phyloP scores from a whole-genome alignment of 2,797 vertebrate species.

The Austrolebias charrua region DNA sequence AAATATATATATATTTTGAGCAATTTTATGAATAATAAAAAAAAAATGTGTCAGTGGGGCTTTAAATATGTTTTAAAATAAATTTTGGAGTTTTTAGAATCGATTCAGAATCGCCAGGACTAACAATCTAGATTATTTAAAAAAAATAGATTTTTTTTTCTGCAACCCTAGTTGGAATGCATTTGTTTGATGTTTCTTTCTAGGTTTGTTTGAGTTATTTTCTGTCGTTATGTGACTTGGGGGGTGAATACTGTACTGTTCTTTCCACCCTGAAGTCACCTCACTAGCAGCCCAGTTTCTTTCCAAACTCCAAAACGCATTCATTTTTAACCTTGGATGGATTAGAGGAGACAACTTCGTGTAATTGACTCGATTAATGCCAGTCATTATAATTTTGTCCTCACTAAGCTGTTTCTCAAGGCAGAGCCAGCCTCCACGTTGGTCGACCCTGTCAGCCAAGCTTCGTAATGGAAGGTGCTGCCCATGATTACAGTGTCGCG shows the following conservation, averaged over 20 bases:
- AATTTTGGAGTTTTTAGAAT: too few species aligned
- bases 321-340: slow-evolving; percentile 65
- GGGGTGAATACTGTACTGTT: slow-evolving; percentile 33
- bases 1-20: too few species aligned
- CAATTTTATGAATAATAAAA: too few species aligned
- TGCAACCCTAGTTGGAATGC: slow-evolving; percentile 10
- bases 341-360: slow-evolving; percentile 72
- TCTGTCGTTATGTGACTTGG: slow-evolving; percentile 29
- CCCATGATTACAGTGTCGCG: slow-evolving; percentile 80
- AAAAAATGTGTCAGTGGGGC: too few species aligned
- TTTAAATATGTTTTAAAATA: too few species aligned
- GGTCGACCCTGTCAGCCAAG: slow-evolving; percentile 72
- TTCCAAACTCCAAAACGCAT: slow-evolving; percentile 52
- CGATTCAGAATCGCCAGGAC: too few species aligned
- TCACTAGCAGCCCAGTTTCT: slow-evolving; percentile 26
- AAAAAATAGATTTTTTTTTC: not conserved
- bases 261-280: slow-evolving; percentile 32
- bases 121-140: too few species aligned
- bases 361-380: slow-evolving; percentile 79
- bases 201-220: slow-evolving; percentile 14
- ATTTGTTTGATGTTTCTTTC: slow-evolving; percentile 7
- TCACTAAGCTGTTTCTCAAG: slow-evolving; percentile 65
- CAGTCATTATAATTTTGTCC: slow-evolving; percentile 74
- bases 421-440: slow-evolving; percentile 44
- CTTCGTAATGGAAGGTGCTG: slow-evolving; percentile 74